Evolutionary conservation across 2,797 vertebrate species (phyloP).

Genomic region (Manis javanica): DNA sequence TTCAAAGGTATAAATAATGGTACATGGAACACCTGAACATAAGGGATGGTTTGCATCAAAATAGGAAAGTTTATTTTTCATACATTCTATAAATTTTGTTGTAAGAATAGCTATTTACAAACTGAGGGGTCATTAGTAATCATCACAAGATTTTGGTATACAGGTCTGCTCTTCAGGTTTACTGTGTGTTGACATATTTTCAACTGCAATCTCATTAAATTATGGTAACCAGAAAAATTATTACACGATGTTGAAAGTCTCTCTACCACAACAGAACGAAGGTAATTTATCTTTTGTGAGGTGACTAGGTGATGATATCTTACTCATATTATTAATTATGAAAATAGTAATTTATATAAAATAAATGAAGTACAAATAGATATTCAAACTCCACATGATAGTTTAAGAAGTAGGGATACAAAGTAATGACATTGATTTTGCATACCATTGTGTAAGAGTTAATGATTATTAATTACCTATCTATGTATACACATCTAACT

Average conservation of each 20-base stretch:
- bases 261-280: not conserved
- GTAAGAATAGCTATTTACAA: not conserved
- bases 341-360: not conserved
- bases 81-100: not conserved
- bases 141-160: not conserved
- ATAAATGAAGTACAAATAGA: not conserved
- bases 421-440: not conserved
- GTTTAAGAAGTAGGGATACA: not conserved
- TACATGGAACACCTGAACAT: fast-evolving
- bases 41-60: not conserved
- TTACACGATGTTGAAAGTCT: not conserved
- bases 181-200: not conserved
- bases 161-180: not conserved
- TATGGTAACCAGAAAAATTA: not conserved
- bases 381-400: not conserved
- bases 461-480: not conserved
- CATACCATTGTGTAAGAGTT: not conserved
- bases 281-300: not conserved
- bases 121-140: not conserved
- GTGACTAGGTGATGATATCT: not conserved
- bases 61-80: not conserved
- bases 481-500: not conserved
- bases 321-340: not conserved
- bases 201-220: not conserved
- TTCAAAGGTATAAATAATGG: not conserved